Percentiles rank a stretch among this genome's conserved stretches.
phyloP scores from a whole-genome alignment of 2,797 vertebrate genomes.

The Pipistrellus kuhlii region DNA sequence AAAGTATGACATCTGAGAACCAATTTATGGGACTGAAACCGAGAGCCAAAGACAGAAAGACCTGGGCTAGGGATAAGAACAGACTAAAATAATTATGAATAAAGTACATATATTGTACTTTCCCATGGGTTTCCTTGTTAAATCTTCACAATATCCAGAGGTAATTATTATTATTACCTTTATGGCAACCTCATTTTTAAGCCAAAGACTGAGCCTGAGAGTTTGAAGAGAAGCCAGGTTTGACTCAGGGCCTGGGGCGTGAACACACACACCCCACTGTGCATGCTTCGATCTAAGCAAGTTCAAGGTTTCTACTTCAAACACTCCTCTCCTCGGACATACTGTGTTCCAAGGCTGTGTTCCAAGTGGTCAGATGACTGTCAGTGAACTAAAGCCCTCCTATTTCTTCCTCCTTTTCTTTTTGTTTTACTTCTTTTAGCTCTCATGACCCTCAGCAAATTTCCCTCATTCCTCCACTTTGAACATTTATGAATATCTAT shows the following conservation, averaged over 20 bases:
- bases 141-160: not conserved
- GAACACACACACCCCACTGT: not conserved
- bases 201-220: not conserved
- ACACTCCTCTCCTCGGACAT: too few relatives aligned
- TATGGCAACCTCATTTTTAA: slow-evolving; percentile 7
- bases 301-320: not conserved
- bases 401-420: not conserved
- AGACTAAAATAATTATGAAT: not conserved
- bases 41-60: not conserved
- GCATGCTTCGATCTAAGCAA: not conserved
- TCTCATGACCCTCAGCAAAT: not conserved
- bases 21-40: not conserved
- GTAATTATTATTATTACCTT: slow-evolving; percentile 13
- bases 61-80: not conserved
- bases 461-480: not conserved
- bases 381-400: not conserved
- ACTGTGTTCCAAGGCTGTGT: not conserved
- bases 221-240: not conserved
- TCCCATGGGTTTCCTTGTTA: not conserved
- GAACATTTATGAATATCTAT: not conserved
- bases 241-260: not conserved
- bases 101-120: not conserved
- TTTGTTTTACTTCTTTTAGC: not conserved
- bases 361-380: not conserved
- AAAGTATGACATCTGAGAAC: not conserved